Conservation (phyloP, 2,113 vertebrate species). For the Ctenodactylus gundi region DNA sequence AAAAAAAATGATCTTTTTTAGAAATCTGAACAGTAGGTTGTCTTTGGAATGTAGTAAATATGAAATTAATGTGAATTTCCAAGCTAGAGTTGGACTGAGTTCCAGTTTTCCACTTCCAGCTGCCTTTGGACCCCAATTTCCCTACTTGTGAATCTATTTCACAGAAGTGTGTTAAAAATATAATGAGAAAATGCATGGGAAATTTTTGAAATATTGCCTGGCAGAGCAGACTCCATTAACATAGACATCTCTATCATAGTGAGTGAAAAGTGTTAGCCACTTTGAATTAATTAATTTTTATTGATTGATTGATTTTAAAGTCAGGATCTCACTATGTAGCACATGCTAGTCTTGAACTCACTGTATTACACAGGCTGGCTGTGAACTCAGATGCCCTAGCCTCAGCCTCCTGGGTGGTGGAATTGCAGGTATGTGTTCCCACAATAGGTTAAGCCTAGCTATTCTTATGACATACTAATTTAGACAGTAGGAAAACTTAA, state of each 20-base stretch:
- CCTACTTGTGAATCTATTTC: neutral
- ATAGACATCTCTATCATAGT: too few relatives aligned
- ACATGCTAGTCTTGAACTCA: neutral
- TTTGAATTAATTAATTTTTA: too few relatives aligned
- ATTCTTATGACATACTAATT: neutral
- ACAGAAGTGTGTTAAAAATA: neutral
- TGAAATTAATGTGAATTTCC: neutral
- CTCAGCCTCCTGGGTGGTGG: neutral
- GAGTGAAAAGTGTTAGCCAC: too few relatives aligned
- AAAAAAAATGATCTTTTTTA: too few relatives aligned
- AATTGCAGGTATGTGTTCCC: neutral
- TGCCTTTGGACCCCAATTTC: neutral
- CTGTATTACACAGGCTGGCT: neutral
- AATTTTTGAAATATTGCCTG: neutral
- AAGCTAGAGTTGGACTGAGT: neutral
- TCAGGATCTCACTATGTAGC: neutral
- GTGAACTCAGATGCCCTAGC: neutral
- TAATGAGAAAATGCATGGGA: neutral
- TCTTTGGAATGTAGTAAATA: neutral
- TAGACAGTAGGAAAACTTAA: neutral
- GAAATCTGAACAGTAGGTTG: neutral
- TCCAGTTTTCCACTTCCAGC: neutral
- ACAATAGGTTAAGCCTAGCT: neutral
- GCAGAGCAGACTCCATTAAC: neutral
- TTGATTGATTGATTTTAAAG: neutral